Evolutionary conservation across 2,113 vertebrate genomes (phyloP), one percentile per base, ranked within the genome.

Genomic region (Pseudolaguvia tuberculata): DNA sequence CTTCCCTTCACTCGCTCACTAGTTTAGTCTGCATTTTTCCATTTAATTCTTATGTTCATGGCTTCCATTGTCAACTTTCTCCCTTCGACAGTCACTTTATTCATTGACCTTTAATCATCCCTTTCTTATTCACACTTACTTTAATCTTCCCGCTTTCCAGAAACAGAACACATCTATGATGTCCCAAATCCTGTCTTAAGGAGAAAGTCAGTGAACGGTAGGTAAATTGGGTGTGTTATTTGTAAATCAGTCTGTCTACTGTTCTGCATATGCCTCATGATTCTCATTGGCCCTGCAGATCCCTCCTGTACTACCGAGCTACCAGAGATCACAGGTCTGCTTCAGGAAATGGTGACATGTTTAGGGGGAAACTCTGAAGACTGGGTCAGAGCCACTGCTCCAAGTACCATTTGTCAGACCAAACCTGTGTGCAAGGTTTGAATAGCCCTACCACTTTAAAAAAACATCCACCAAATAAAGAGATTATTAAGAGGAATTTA

Each of bases 131-230:
- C 15, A 17, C 25, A 17, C 25, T 29, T 4, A 6, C 1, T 78
- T 15, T 75, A 23, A 72, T 77, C 51, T 13, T 29, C 73, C 13
- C 61, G 4, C 0, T 18, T 72, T 78, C 75, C 63, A 87, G 84
- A 70, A 56, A 57, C 56, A 25, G 90, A 90, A 20, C 76, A 57
- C 62, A 82, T 90, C 47, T 92, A 91, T n/a, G 90, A 89, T 0
- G 82, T 90, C 2, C 90, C 90, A 0, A 88, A 82, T 35, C 50
- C 70, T 29, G 57, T 85, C 25, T 2, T 89, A 70, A 85, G 78
- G 76, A 80, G 3, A 21, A 17, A 79, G 66, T 50, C 51, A 17
- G 59, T 48, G 4, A 27, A 17, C 73, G 87, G 89, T 91, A 81
- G 86, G 78, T 53, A 11, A 70, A 55, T 71, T 55, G 13, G 11